These are phyloP conservation scores for Crenuchus spilurus DNA, from an alignment of 2,797 vertebrate species.

Conservation along the genomic window DNA sequence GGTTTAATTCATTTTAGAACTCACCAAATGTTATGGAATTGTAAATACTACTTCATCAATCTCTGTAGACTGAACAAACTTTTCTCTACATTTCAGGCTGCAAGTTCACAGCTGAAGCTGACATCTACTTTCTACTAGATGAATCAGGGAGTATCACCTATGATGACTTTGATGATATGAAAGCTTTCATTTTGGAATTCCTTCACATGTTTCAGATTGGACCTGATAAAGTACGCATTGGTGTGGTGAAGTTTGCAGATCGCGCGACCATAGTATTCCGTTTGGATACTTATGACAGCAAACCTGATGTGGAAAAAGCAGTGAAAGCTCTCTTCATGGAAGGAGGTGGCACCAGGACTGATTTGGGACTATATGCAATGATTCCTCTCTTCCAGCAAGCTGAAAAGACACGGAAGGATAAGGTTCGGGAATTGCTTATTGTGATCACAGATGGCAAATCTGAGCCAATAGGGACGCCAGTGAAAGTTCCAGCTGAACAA, in stretches of 20 bases:
- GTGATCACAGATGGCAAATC: slow-evolving; percentile 84
- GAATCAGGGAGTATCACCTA: slow-evolving; percentile 82
- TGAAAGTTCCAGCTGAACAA: slow-evolving; percentile 70
- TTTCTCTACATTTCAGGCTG: slow-evolving; percentile 72
- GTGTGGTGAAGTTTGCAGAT: slow-evolving; percentile 79
- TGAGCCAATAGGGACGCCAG: slow-evolving; percentile 53
- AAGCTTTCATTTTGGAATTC: slow-evolving; percentile 80
- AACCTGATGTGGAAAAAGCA: slow-evolving; percentile 25
- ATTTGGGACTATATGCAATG: slow-evolving; percentile 78
- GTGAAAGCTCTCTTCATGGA: slow-evolving; percentile 23
- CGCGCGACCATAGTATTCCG: slow-evolving; percentile 67
- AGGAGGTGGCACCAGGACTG: slow-evolving; percentile 78
- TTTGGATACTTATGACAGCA: slow-evolving; percentile 56
- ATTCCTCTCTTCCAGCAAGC: slow-evolving; percentile 68
- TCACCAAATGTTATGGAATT: too few relatives aligned
- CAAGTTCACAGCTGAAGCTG: slow-evolving; percentile 78
- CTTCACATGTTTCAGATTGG: slow-evolving; percentile 77
- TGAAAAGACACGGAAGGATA: slow-evolving; percentile 54
- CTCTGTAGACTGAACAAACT: background rate
- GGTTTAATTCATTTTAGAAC: background rate
- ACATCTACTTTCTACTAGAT: slow-evolving; percentile 88
- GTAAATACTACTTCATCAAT: slow-evolving; percentile 30
- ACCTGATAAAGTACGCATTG: slow-evolving; percentile 75
- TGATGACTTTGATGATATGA: slow-evolving; percentile 81
- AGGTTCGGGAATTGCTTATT: slow-evolving; percentile 75